Conservation (phyloP, 1,140 invertebrate genomes). For the Drusus annulatus region DNA sequence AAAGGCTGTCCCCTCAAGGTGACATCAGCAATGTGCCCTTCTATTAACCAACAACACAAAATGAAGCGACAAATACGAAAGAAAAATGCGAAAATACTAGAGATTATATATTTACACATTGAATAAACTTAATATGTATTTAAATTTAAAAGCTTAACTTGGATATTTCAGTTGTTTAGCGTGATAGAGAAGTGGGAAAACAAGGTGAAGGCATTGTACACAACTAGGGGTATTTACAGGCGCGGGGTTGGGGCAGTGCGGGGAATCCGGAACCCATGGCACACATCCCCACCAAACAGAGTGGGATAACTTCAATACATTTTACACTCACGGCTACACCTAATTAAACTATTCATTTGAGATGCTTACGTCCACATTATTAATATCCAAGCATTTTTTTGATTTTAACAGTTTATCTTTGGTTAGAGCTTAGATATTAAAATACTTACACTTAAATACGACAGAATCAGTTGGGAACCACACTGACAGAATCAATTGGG, state of each 20-base stretch:
- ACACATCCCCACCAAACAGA: conserved; percentile 4
- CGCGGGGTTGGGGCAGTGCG: background rate
- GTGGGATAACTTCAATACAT: background rate
- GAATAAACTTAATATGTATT: background rate
- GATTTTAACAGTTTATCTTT: conserved; percentile 33
- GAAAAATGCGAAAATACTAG: conserved; percentile 24
- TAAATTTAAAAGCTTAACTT: conserved; percentile 35
- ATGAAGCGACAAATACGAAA: conserved; percentile 30
- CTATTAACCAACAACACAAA: conserved; percentile 11
- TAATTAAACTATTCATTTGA: conserved; percentile 28
- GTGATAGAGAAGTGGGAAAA: conserved; percentile 19
- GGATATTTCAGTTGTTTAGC: conserved; percentile 34
- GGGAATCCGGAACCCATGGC: background rate
- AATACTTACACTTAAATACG: conserved; percentile 15
- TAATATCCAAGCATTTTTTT: conserved; percentile 31
- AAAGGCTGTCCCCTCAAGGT: background rate
- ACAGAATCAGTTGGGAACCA: background rate
- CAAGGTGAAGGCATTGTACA: conserved; percentile 29
- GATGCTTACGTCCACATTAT: conserved; percentile 8
- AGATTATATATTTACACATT: conserved; percentile 20
- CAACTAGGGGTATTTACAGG: conserved; percentile 29
- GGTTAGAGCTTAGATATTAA: conserved; percentile 32
- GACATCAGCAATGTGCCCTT: background rate
- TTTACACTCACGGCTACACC: conserved; percentile 19
- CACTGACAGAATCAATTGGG: too few relatives aligned